Conservation (phyloP, 2,113 vertebrate genomes). For the Cnemophilus loriae region DNA sequence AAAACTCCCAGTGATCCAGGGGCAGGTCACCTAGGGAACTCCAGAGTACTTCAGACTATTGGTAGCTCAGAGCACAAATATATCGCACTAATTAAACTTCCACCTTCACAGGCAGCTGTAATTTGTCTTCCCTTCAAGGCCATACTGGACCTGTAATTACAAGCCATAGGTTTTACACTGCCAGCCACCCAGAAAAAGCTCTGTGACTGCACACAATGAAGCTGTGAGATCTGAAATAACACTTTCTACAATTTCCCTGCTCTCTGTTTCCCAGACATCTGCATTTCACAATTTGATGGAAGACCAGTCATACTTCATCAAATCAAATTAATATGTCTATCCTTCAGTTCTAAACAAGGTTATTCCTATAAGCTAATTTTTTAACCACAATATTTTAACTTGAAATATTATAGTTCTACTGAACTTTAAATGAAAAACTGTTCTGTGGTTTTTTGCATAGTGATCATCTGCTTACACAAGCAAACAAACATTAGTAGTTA, state of each 20-base stretch:
- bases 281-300: not conserved
- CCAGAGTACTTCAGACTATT: not conserved
- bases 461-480: not conserved
- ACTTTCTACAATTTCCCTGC: not conserved
- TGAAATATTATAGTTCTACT: not conserved
- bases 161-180: not conserved
- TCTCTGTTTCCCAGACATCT: not conserved
- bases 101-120: not conserved
- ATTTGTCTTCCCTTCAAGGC: slow-evolving; percentile 2
- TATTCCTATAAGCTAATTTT: not conserved
- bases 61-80: not conserved
- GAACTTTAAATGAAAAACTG: not conserved
- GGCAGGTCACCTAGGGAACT: not conserved
- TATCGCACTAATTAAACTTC: not conserved
- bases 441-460: not conserved
- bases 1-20: not conserved
- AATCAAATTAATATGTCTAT: not conserved
- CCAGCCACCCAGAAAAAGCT: not conserved
- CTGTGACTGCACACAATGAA: not conserved
- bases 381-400: not conserved
- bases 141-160: not conserved
- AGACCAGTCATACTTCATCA: not conserved
- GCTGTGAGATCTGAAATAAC: not conserved
- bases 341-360: not conserved
- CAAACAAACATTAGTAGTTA: not conserved